These are phyloP conservation scores for Chrysogorgia sp. DNA, from an alignment of 92 coral and sea anemone genomes.

Conservation along the genomic window DNA sequence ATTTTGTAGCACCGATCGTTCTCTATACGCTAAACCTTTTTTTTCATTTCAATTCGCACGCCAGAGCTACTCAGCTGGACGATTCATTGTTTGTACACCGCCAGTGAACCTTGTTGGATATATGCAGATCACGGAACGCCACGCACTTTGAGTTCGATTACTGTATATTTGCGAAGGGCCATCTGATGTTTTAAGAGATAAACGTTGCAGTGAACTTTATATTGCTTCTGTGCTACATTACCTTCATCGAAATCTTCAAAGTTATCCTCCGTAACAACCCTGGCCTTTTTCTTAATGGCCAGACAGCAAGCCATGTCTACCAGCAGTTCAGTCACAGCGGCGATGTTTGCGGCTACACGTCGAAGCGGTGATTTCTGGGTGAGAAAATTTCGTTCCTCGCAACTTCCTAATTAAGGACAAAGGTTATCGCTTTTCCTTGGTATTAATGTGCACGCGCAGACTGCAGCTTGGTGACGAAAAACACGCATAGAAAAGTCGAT, in stretches of 20 bases:
- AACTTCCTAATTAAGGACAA: slow-evolving; percentile 1
- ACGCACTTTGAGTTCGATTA: too few relatives aligned
- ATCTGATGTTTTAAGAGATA: too few relatives aligned
- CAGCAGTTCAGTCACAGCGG: neutral
- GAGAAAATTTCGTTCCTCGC: slow-evolving; percentile 7
- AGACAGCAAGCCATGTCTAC: slow-evolving; percentile 32
- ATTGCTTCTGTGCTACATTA: too few relatives aligned
- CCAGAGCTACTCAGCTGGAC: too few relatives aligned
- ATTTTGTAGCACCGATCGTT: too few relatives aligned
- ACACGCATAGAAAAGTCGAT: slow-evolving; percentile 5
- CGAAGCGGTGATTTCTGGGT: neutral
- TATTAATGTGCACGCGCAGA: slow-evolving; percentile 7
- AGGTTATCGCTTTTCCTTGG: slow-evolving; percentile 14
- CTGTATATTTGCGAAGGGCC: too few relatives aligned
- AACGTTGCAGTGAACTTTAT: too few relatives aligned
- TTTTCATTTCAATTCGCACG: too few relatives aligned
- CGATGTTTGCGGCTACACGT: neutral
- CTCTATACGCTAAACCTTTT: too few relatives aligned
- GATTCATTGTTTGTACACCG: too few relatives aligned
- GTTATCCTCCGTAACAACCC: slow-evolving; percentile 33
- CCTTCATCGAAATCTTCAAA: slow-evolving; percentile 37
- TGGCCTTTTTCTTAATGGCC: slow-evolving; percentile 31
- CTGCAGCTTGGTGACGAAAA: slow-evolving; percentile 46
- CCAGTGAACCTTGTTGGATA: too few relatives aligned
- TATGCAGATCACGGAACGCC: too few relatives aligned